phyloP scores from a whole-genome alignment of 2,797 vertebrate genomes.

The Oophaga sylvatica region DNA sequence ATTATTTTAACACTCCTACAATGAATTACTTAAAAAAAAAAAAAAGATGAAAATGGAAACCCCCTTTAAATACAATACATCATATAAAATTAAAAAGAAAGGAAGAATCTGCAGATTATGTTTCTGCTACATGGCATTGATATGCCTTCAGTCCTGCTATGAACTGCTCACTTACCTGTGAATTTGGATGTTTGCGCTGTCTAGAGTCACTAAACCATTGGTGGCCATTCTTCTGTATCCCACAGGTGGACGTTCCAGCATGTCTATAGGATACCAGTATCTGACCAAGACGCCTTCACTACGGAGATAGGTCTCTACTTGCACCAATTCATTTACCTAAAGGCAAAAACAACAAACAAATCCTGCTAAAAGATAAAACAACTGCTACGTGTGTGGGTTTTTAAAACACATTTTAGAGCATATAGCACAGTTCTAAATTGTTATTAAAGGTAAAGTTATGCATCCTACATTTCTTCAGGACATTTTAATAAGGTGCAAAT shows the following conservation, averaged over 20 bases:
- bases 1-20: too few species aligned
- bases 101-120: not conserved
- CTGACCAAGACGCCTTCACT: conserved; percentile 96
- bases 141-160: not conserved
- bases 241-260: conserved; percentile 92
- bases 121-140: not conserved
- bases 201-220: conserved; percentile 92
- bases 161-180: conserved; percentile 81
- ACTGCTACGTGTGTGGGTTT: not conserved
- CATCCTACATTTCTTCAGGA: not conserved
- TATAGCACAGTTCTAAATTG: not conserved
- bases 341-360: conserved; percentile 52
- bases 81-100: not conserved
- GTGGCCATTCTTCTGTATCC: conserved; percentile 94
- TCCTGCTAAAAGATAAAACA: not conserved
- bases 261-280: conserved; percentile 99
- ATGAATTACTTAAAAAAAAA: too few species aligned
- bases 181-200: conserved; percentile 97
- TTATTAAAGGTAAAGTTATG: not conserved
- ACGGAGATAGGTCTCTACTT: conserved; percentile 94
- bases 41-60: too few species aligned
- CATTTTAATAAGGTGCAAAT: not conserved
- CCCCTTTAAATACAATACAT: too few species aligned
- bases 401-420: not conserved
- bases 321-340: conserved; percentile 93